phyloP scores from a whole-genome alignment of 2,888 invertebrate genomes.

The Cepaea hortensis region DNA sequence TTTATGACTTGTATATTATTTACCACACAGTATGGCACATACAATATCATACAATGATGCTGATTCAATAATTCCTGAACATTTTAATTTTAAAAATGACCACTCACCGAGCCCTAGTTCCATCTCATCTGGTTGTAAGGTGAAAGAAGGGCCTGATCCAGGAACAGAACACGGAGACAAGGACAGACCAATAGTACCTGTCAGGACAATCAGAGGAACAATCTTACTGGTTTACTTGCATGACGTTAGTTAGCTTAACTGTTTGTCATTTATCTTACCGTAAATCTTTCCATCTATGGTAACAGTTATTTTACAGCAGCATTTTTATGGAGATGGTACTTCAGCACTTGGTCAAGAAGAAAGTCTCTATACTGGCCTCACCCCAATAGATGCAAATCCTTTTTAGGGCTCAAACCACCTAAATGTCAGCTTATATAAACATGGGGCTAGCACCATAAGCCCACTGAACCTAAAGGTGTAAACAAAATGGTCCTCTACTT shows the following conservation, averaged over 20 bases:
- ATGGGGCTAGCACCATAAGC: too few species aligned
- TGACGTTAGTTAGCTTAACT: neutral
- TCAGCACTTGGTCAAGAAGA: too few species aligned
- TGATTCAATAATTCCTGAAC: neutral
- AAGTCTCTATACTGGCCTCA: too few species aligned
- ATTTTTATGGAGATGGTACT: too few species aligned
- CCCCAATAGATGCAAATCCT: too few species aligned
- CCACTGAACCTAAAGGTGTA: too few species aligned
- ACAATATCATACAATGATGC: neutral
- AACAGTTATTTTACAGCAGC: neutral
- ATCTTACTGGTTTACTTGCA: neutral
- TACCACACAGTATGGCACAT: too few species aligned
- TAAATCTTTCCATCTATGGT: neutral
- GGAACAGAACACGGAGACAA: constrained; percentile 84
- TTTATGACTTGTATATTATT: too few species aligned
- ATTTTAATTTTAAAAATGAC: neutral
- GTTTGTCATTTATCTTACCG: neutral
- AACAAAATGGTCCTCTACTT: too few species aligned
- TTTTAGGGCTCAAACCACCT: too few species aligned
- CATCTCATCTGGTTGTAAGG: constrained; percentile 81
- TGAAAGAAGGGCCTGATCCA: constrained; percentile 81
- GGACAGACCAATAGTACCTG: constrained; percentile 85
- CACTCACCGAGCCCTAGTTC: constrained; percentile 81
- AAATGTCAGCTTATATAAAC: too few species aligned
- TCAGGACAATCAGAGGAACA: constrained; percentile 60